phyloP scores from a whole-genome alignment of 2,797 vertebrate genomes.

The Vireo griseus region DNA sequence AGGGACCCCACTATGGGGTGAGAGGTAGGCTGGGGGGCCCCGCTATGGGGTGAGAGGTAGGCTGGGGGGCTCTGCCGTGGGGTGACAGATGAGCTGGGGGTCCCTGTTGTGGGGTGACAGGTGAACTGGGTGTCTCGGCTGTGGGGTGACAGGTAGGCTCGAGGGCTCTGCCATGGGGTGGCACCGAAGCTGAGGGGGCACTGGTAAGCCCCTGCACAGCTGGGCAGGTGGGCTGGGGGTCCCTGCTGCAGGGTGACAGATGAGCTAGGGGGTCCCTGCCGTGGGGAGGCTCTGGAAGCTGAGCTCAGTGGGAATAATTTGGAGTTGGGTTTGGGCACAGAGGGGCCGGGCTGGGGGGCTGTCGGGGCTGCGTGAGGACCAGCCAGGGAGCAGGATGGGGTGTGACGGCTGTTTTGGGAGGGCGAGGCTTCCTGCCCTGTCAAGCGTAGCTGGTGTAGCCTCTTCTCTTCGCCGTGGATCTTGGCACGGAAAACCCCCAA shows the following conservation, averaged over 20 bases:
- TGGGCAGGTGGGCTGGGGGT: background rate
- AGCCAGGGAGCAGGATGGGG: background rate
- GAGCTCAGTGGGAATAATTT: background rate
- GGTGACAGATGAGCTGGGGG: background rate
- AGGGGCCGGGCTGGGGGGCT: background rate
- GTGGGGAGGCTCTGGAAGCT: background rate
- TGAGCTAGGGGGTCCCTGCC: background rate
- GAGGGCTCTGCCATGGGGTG: background rate
- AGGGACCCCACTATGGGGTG: fast-evolving
- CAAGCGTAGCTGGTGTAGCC: background rate
- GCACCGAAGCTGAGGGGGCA: background rate
- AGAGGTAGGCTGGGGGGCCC: fast-evolving
- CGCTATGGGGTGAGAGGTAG: fast-evolving
- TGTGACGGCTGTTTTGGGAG: background rate
- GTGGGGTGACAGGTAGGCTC: background rate
- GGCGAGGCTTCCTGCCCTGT: background rate
- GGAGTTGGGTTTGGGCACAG: background rate
- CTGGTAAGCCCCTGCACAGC: background rate
- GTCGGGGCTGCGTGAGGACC: background rate
- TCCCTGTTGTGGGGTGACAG: background rate
- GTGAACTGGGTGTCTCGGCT: background rate
- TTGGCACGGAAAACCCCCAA: background rate
- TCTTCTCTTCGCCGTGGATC: background rate
- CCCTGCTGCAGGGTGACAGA: background rate
- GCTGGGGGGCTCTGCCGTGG: fast-evolving